These are phyloP conservation scores for Glareola pratincola DNA, from an alignment of 2,113 vertebrate species.

Conservation along the genomic window DNA sequence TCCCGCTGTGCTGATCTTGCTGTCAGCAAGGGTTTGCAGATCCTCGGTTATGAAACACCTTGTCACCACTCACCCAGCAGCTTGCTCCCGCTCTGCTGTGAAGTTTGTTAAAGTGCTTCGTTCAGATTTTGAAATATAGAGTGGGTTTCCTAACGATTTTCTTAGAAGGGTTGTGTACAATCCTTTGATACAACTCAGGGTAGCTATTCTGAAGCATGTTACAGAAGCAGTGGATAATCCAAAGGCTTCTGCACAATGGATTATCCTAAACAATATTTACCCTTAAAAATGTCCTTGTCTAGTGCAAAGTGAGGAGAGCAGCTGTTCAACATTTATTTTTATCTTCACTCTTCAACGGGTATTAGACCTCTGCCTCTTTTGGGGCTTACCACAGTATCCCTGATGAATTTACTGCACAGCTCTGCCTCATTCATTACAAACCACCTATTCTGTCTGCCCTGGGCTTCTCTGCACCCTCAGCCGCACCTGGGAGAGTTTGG, in stretches of 20 bases:
- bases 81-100: neutral
- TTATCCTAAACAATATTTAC: constrained; percentile 10
- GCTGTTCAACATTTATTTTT: constrained; percentile 59
- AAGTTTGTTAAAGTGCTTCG: neutral
- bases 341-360: neutral
- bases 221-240: neutral
- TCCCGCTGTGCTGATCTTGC: constrained; percentile 40
- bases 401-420: neutral
- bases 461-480: neutral
- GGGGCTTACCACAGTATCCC: neutral
- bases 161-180: neutral
- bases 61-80: constrained; percentile 16
- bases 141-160: neutral
- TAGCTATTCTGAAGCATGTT: neutral
- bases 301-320: constrained; percentile 3
- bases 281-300: constrained; percentile 43
- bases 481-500: neutral
- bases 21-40: constrained; percentile 33
- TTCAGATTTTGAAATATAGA: neutral
- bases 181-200: neutral
- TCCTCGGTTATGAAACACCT: constrained; percentile 54
- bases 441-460: neutral
- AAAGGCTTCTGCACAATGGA: neutral
- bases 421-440: neutral
- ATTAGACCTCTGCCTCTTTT: constrained; percentile 20